Evolutionary conservation across 2,113 vertebrate species (phyloP), one percentile per base, ranked within the genome.

Genomic region (Emydocephalus ijimae): DNA sequence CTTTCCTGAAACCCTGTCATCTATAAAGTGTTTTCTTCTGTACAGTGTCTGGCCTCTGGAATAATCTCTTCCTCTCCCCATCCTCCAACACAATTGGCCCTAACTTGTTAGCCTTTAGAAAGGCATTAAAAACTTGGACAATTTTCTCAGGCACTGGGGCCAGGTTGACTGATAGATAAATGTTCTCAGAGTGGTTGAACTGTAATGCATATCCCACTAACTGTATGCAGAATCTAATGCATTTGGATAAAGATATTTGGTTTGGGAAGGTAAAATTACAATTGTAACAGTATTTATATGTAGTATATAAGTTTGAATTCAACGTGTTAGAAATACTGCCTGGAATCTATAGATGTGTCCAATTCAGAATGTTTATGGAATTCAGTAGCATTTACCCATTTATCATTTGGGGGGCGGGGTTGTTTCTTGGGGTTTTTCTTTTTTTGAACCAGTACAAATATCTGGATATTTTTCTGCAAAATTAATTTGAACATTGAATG

Each of bases 351-450:
- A 48, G 52, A 39, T 54, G 57, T 24, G 9, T 24, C 61, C 7
- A n/a, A 5, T 86, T 39, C 43, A 57, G 54, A 88, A 55, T 24
- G 10, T 1, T 87, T 18, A 61, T 20, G 74, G 43, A 55, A 93
- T 95, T 94, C 89, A 94, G 48, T 39, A 18, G 64, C 14, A 34
- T 34, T 34, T 34, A 74, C 14, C 64, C 14, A 74, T 74, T 74
- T 34, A 74, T 74, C n/a, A 34, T n/a, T 74, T 74, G 34, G 24
- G 21, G 91, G 45, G 3, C 11, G 26, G 87, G 93, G 94, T 93
- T 59, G 81, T 6, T 87, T 91, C 9, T 85, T 52, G 92, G 59
- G 15, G 43, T 21, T 93, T 55, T 93, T 91, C 91, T 2, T 0
- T 45, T 61, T 29, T 86, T 18, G 50, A 57, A 18, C 91, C 43